Evolutionary conservation across 2,888 invertebrate genomes (phyloP).

Genomic region (Hypomecis atomaria): DNA sequence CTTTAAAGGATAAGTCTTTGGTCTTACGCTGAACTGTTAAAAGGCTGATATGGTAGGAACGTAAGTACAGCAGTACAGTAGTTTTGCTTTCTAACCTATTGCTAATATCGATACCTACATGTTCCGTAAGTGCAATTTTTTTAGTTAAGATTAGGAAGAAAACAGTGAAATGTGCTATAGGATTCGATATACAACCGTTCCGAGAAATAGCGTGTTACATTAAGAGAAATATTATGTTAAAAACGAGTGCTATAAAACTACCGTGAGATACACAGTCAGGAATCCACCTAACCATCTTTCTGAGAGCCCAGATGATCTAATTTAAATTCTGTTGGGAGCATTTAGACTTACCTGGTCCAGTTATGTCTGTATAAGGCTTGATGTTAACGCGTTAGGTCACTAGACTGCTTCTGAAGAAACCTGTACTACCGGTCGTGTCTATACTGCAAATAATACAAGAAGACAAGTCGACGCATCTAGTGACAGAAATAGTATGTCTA

Average conservation of each 20-base stretch:
- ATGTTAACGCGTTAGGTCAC: constrained; percentile 40
- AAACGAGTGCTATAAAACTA: neutral
- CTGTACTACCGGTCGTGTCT: constrained; percentile 56
- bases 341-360: constrained; percentile 40
- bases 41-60: no score
- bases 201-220: no score
- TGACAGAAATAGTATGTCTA: constrained; percentile 48
- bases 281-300: constrained; percentile 21
- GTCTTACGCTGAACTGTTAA: no score
- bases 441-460: constrained; percentile 48
- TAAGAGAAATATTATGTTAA: neutral
- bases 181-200: no score
- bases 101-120: no score
- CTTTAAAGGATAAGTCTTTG: no score
- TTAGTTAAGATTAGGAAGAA: no score
- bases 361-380: constrained; percentile 45
- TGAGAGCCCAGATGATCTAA: constrained; percentile 43
- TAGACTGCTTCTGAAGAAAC: constrained; percentile 50
- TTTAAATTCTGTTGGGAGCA: constrained; percentile 46
- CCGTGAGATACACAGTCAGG: constrained; percentile 20
- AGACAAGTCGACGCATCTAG: constrained; percentile 43
- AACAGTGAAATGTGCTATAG: no score
- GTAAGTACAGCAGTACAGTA: no score
- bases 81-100: no score
- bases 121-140: no score